Evolutionary conservation across 2,113 vertebrate genomes (phyloP), one percentile per base, ranked within the genome.

Genomic region (Carettochelys insculpta): DNA sequence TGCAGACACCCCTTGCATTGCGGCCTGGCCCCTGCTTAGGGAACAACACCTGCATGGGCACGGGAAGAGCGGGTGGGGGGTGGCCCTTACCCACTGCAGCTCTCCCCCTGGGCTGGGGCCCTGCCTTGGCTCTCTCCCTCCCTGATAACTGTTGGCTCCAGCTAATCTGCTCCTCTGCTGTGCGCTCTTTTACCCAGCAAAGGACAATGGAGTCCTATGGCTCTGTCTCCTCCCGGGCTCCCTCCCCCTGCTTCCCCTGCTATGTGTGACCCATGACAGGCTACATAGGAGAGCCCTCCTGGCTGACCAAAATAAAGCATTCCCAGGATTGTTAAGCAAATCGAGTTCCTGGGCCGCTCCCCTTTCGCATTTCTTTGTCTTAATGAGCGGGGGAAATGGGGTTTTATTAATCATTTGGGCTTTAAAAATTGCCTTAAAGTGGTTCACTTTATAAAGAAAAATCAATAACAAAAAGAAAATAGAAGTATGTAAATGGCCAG

Each of bases 391-490:
- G 91, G 95, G 92, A 97, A 95, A 97, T 93, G 94, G 95, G 91
- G 88, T 93, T 97, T 97, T 94, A 96, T 95, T 97, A 95, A 97
- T 96, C 96, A 96, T 94, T 71, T 85, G 94, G 95, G 95, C 92
- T 96, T 96, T 97, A 96, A 95, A 96, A 96, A 96, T 94, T 85
- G 95, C 94, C 94, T 94, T 78, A 95, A 96, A 96, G 94, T 95
- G 94, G 95, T 92, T 94, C 93, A 95, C 94, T 97, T 96, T 97
- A 88, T 95, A 96, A 97, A 82, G 80, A 94, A 95, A 97, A 96
- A 96, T 95, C 96, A 95, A 97, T 96, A 92, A 93, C 88, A 85
- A 89, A 95, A 96, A 96, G 96, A 97, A 96, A 96, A 96, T 90
- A 96, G 90, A 90, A 95, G 88, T 93, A 94, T 93, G 95, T 95